Percentiles rank a stretch among this genome's conserved stretches.
These are phyloP conservation scores for Oryzias javanicus DNA, from an alignment of 2,113 vertebrate species.

Conservation along the genomic window DNA sequence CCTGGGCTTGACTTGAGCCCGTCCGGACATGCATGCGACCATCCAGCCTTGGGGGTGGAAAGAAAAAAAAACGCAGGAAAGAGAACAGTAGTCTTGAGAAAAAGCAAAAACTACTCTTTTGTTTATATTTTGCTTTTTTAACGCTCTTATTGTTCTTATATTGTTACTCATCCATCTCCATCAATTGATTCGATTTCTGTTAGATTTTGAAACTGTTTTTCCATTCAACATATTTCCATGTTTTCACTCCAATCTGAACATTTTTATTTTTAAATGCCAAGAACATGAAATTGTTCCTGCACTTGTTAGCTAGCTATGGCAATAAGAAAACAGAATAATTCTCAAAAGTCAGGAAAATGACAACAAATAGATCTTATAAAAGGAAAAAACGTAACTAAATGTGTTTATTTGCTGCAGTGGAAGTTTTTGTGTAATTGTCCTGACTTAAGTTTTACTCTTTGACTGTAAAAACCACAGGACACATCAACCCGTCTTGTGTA, in stretches of 20 bases:
- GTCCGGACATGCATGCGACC: constrained; percentile 62
- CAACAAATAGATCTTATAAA: constrained; percentile 61
- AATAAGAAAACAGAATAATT: constrained; percentile 55
- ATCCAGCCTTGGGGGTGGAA: constrained; percentile 40
- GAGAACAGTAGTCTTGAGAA: constrained; percentile 23
- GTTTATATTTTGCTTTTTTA: not conserved
- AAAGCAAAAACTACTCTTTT: constrained; percentile 46
- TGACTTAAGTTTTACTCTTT: constrained; percentile 17
- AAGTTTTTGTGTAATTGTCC: constrained; percentile 29
- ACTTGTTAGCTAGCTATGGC: constrained; percentile 48
- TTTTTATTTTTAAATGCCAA: constrained; percentile 42
- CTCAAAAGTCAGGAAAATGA: constrained; percentile 57
- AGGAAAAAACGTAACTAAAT: constrained; percentile 11
- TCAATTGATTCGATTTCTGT: constrained; percentile 22
- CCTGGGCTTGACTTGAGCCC: constrained; percentile 63
- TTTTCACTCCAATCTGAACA: constrained; percentile 1
- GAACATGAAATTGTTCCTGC: constrained; percentile 67
- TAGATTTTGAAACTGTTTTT: constrained; percentile 1
- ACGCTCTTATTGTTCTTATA: constrained; percentile 9
- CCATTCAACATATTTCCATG: not conserved
- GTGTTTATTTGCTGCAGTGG: constrained; percentile 11
- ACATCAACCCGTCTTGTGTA: too few species aligned
- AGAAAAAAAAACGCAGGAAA: constrained; percentile 33
- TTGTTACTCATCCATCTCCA: constrained; percentile 36
- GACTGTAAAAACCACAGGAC: not conserved